Evolutionary conservation across 2,888 invertebrate species (phyloP).

Genomic region (Pardosa pseudoannulata): DNA sequence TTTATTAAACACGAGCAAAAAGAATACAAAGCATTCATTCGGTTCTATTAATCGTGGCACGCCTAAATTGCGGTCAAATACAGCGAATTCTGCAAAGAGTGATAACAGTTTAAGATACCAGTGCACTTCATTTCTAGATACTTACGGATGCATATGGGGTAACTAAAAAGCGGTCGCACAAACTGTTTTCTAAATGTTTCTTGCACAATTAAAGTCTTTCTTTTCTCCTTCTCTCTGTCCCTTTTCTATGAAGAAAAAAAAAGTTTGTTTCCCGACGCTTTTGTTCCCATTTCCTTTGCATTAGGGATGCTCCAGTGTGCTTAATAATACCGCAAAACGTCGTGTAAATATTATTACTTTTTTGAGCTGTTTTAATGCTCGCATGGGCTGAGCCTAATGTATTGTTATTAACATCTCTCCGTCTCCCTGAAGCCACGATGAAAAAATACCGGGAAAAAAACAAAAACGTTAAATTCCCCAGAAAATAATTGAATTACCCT

Average conservation of each 20-base stretch:
- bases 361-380: slow-evolving; percentile 68
- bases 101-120: background rate
- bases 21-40: background rate
- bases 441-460: slow-evolving; percentile 39
- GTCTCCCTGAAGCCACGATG: slow-evolving; percentile 34
- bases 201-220: slow-evolving; percentile 6
- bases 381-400: slow-evolving; percentile 70
- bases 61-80: background rate
- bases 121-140: background rate
- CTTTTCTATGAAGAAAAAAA: background rate
- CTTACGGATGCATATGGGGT: background rate
- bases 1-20: too few species aligned
- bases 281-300: slow-evolving; percentile 21
- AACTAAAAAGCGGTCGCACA: background rate
- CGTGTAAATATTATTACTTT: slow-evolving; percentile 72
- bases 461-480: slow-evolving; percentile 67
- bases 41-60: background rate
- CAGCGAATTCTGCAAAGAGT: background rate
- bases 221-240: background rate
- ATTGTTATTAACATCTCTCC: slow-evolving; percentile 69
- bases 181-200: slow-evolving; percentile 7
- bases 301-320: slow-evolving; percentile 64
- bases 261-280: slow-evolving; percentile 7
- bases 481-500: slow-evolving; percentile 72
- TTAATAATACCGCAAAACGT: slow-evolving; percentile 70